Evolutionary conservation across 37 sponge, comb jelly and placozoan species (phyloP).

Genomic region (Geodia barretti): DNA sequence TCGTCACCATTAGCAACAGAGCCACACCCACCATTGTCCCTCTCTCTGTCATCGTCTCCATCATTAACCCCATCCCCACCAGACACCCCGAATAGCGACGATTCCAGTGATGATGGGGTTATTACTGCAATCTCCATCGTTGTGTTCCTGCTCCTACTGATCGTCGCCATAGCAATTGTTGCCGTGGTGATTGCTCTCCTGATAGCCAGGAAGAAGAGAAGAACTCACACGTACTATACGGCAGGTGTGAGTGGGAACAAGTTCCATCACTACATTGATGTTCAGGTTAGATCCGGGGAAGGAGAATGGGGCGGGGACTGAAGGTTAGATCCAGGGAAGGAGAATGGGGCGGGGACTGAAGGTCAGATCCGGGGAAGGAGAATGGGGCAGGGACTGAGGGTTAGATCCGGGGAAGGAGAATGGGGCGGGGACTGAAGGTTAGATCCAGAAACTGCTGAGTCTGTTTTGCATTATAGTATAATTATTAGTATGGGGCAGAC

Average conservation of each 20-base stretch:
- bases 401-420: too few species aligned
- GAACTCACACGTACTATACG: not conserved
- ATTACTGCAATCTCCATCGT: not conserved
- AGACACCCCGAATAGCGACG: not conserved
- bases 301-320: too few species aligned
- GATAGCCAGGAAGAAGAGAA: not conserved
- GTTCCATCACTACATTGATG: not conserved
- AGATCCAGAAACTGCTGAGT: too few species aligned
- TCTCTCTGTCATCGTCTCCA: not conserved
- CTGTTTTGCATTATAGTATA: too few species aligned
- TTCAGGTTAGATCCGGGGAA: too few species aligned
- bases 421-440: too few species aligned
- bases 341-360: too few species aligned
- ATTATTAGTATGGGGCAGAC: too few species aligned
- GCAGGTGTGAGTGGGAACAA: not conserved
- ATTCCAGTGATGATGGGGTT: not conserved
- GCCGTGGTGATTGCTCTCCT: not conserved
- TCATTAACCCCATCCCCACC: not conserved
- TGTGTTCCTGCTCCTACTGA: not conserved
- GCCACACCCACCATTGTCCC: not conserved
- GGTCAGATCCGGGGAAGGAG: too few species aligned
- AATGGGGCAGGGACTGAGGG: too few species aligned
- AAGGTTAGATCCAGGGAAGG: too few species aligned
- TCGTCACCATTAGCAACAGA: not conserved
- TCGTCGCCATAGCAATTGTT: not conserved